Evolutionary conservation across 92 coral and sea anemone species (phyloP).

Genomic region (Hydrozoanthus gracilis): DNA sequence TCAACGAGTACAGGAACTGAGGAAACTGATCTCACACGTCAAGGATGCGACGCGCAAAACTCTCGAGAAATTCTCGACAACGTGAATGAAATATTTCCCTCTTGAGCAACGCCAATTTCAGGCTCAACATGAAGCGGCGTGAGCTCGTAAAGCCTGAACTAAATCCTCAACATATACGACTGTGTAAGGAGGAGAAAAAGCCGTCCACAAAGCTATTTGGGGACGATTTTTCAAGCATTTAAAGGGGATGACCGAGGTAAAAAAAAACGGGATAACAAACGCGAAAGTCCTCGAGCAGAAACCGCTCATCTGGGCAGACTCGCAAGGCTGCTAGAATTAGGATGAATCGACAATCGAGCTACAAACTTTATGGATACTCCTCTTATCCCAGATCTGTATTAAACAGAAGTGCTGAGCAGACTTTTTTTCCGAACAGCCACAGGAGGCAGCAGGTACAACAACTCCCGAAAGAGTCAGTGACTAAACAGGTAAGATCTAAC

Average conservation of each 20-base stretch:
- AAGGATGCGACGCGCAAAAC: background rate
- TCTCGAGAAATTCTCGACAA: background rate
- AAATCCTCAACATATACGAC: constrained; percentile 38
- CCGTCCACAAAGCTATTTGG: constrained; percentile 47
- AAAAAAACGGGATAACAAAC: constrained; percentile 46
- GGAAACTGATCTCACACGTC: too few relatives aligned
- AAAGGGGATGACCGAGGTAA: constrained; percentile 52
- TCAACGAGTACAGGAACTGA: constrained; percentile 9
- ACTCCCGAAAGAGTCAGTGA: constrained; percentile 36
- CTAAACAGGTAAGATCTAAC: constrained; percentile 31
- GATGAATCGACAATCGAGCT: constrained; percentile 30
- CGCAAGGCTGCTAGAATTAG: constrained; percentile 39
- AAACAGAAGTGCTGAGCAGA: background rate
- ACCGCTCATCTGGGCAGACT: constrained; percentile 10
- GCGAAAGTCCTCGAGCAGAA: constrained; percentile 32
- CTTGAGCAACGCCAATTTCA: constrained; percentile 16
- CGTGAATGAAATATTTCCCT: constrained; percentile 35
- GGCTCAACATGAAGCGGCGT: constrained; percentile 34
- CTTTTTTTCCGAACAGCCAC: background rate
- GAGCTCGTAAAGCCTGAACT: constrained; percentile 48
- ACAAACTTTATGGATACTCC: constrained; percentile 5
- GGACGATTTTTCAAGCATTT: constrained; percentile 47
- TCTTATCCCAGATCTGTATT: constrained; percentile 24
- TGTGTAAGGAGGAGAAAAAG: constrained; percentile 38
- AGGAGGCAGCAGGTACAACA: constrained; percentile 11